phyloP scores from a whole-genome alignment of 2,888 invertebrate genomes.

The Scaptomyza reducta region DNA sequence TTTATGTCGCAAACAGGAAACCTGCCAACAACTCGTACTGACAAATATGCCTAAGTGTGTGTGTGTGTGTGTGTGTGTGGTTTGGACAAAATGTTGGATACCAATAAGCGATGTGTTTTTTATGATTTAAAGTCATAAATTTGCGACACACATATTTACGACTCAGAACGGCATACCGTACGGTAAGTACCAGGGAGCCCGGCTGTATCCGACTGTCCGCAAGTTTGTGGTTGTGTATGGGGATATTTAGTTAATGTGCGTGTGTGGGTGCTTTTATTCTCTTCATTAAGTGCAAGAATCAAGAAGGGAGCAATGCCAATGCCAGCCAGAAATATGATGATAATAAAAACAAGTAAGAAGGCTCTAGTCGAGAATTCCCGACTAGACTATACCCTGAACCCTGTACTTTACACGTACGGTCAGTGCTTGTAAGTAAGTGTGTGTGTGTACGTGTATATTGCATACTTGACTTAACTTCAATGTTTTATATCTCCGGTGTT shows the following conservation, averaged over 20 bases:
- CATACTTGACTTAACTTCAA: no score
- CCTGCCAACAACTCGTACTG: constrained; percentile 24
- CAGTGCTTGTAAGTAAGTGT: no score
- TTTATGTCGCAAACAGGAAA: constrained; percentile 60
- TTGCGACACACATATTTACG: constrained; percentile 66
- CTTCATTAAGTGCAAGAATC: constrained; percentile 73
- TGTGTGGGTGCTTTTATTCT: constrained; percentile 59
- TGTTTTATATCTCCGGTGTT: no score
- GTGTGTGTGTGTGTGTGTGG: background rate
- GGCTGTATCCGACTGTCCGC: constrained; percentile 14
- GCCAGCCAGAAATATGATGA: constrained; percentile 56
- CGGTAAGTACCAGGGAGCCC: constrained; percentile 49
- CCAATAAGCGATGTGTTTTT: constrained; percentile 63
- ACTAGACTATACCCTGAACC: no score
- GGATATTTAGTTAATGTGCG: no score
- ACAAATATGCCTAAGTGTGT: constrained; percentile 1
- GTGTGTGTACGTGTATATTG: no score
- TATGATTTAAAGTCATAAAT: constrained; percentile 79
- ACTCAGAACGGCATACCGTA: constrained; percentile 65
- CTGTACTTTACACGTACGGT: no score
- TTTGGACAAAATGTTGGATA: constrained; percentile 37
- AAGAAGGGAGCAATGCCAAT: constrained; percentile 36
- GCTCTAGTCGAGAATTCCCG: no score
- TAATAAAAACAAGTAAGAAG: constrained; percentile 64
- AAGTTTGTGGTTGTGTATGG: background rate